Evolutionary conservation across 2,888 invertebrate genomes (phyloP), one percentile per base, ranked within the genome.

Genomic region (Scaptomyza caliginosa): DNA sequence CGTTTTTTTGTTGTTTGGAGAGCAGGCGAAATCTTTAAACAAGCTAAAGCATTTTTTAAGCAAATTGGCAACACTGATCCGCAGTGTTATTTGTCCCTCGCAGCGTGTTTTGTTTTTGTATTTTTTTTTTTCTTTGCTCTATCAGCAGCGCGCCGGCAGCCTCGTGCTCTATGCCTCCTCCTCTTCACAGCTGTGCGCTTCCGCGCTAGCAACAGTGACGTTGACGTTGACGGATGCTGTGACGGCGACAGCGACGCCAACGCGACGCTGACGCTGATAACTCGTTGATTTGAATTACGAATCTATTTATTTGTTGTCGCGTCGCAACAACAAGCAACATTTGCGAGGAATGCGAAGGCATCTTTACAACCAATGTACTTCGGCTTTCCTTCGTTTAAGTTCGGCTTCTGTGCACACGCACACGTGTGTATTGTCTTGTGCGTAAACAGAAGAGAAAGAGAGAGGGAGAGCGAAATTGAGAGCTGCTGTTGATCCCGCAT

Each of bases 151-250:
- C 10, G 23, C 5, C 13, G 10, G 10, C 40, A 3, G 17, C 34
- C 23, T 19, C 21, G 28, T 50, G 19, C 10, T 28, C 13, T 21
- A 7, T 23, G 8, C 7, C 23, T 42, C n/a, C n/a, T 34, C 11
- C n/a, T 28, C 26, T 30, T n/a, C 32, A 19, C 32, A n/a, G 23
- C 21, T 42, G 28, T 38, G 21, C 45, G 46, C 50, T 67, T 59
- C 45, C 68, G 55, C 32, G 50, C 21, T 13, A 30, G 13, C 50
- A 36, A 17, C 51, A 17, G 11, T 16, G 26, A 19, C 19, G 17
- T 8, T 23, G 40, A 32, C 40, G 45, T 19, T 63, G 63, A 40
- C 63, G 40, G 39, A 63, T 68, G 54, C 40, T 63, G 49, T 4
- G 34, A 38, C 48, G 49, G 10, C 43, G 38, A 32, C 50, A 30